Base-by-base conservation (phyloP, 2,797 vertebrate species). In the Poecilia gillii region DNA sequence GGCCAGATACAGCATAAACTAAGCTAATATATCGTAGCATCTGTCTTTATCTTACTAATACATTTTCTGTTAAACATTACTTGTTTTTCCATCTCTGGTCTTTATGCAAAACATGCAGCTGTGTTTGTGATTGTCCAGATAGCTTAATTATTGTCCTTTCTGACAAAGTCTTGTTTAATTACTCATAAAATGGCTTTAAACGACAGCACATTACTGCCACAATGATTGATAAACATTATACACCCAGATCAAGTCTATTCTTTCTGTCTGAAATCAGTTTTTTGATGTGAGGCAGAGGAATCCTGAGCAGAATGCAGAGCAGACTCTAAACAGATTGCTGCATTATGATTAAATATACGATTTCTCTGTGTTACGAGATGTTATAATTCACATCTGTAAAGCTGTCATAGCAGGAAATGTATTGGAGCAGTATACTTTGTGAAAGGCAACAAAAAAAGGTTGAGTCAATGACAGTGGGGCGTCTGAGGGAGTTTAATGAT, bases 401-500 rank as follows among this genome's bases (percentile, higher is more conserved):
- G 2, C 39, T 77, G 68, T 77, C 43, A 47, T 72, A 11, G 55
- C 31, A 47, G 64, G 43, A 77, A 47, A 64, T 43, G 46, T 46
- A 57, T 16, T 66, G 71, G n/a, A 43, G 62, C 47, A 23, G 75
- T 12, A 14, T n/a, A 45, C 43, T 70, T 49, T n/a, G 31, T 55
- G 47, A 41, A 46, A 72, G 43, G 77, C 20, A 75, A 75, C 55
- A 75, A 20, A 77, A 45, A 73, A 28, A 79, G 73, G 74, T 31
- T 66, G 83, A 76, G 77, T 70, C 66, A 76, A 80, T 73, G 47
- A 79, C 80, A 49, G 78, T 31, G 16, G 49, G 39, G 20, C 11
- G 7, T 73, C 23, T 23, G 84, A 71, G 53, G 31, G 74, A 76
- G 72, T 77, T 74, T 83, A 83, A 83, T 68, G 83, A 85, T 72